Percentiles rank a stretch among this genome's conserved stretches.
Evolutionary conservation across 2,888 invertebrate species (phyloP).

Genomic region (Nineta flava): DNA sequence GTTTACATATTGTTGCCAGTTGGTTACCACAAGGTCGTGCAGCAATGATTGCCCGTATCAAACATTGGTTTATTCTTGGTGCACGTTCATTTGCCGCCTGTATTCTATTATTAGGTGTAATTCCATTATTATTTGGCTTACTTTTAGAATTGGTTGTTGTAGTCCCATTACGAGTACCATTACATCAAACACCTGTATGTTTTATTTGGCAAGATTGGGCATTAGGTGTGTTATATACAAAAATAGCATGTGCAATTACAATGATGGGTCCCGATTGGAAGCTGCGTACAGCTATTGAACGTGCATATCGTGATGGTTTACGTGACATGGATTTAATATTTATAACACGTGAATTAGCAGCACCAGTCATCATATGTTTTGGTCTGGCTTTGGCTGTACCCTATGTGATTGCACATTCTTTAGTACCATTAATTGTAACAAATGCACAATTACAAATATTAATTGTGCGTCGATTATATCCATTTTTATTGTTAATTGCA

Average conservation of each 20-base stretch:
- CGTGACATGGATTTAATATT: slow-evolving; percentile 82
- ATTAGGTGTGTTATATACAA: slow-evolving; percentile 90
- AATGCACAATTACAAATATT: slow-evolving; percentile 53
- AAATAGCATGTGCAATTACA: slow-evolving; percentile 89
- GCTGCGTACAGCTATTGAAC: slow-evolving; percentile 78
- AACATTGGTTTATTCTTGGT: slow-evolving; percentile 58
- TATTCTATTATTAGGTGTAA: slow-evolving; percentile 67
- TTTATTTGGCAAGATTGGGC: slow-evolving; percentile 97
- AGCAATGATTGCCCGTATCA: slow-evolving; percentile 51
- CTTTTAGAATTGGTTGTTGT: slow-evolving; percentile 82
- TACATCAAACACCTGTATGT: slow-evolving; percentile 78
- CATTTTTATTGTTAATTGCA: slow-evolving; percentile 62
- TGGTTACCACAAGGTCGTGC: slow-evolving; percentile 83
- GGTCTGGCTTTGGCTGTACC: slow-evolving; percentile 84
- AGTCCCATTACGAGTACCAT: slow-evolving; percentile 81
- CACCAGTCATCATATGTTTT: slow-evolving; percentile 77
- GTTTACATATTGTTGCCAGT: slow-evolving; percentile 62
- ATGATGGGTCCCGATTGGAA: slow-evolving; percentile 98
- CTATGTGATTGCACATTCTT: slow-evolving; percentile 72
- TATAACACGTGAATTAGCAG: slow-evolving; percentile 70
- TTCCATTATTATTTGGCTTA: slow-evolving; percentile 83
- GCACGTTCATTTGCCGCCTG: slow-evolving; percentile 63
- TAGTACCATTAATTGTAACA: slow-evolving; percentile 49
- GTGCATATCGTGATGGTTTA: slow-evolving; percentile 85
- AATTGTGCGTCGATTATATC: slow-evolving; percentile 76